Base-by-base conservation (phyloP, 2,797 vertebrate species). In the Pagetopsis macropterus region DNA sequence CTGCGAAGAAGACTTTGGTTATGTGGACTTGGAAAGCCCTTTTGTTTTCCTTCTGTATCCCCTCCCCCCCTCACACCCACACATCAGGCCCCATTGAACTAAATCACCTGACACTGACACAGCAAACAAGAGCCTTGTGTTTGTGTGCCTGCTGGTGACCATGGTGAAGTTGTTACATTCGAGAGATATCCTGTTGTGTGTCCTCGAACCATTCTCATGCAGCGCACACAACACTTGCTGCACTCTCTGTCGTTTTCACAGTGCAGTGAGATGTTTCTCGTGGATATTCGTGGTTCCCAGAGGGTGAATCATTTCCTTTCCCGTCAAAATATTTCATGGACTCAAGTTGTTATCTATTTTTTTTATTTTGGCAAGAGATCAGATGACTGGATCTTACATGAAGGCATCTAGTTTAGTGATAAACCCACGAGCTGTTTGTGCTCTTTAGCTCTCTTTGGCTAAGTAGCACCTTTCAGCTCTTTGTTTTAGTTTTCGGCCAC, bases 61-160 rank as follows among this genome's bases (percentile, higher is more conserved):
- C 37, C n/a, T n/a, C 1, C 56, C 15, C 12, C 12, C 33, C 16
- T 17, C 17, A 9, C 50, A 43, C 58, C 45, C 59, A 46, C n/a
- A 61, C 68, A 54, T 9, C 55, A 59, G n/a, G 37, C 52, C 21
- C 17, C 21, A 4, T 7, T 17, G 11, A 52, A 64, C 46, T 40
- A 58, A 65, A 50, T 37, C 33, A 37, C 51, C 44, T 75, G 58
- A 72, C 76, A 68, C 44, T 75, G 58, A 72, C 78, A 68, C 31
- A 56, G 45, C 37, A 82, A 72, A 80, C 64, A 74, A 56, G 78
- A 58, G 16, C n/a, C 4, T n/a, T 54, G 27, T 75, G 65, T 84
- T 49, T 64, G 41, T 62, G 19, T 15, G 33, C 40, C 64, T 52
- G 69, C 64, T 27, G 46, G 59, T 57, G 50, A 50, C 55, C 43